A percentile compares a stretch with the other conserved stretches of the same genome.
These are phyloP conservation scores for Seriola quinqueradiata DNA, from an alignment of 2,113 vertebrate species.

Conservation along the genomic window DNA sequence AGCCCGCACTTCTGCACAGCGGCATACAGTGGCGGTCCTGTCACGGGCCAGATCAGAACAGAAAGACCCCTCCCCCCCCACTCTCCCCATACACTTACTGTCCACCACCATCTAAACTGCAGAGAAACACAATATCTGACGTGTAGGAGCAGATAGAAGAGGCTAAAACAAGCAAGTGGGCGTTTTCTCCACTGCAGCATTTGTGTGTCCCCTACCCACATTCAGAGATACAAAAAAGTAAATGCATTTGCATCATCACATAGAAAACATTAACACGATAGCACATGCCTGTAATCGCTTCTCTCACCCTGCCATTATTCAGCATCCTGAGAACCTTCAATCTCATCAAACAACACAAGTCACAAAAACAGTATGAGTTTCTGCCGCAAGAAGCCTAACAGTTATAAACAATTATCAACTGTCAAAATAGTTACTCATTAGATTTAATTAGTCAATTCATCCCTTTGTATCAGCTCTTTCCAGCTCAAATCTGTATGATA, in stretches of 20 bases:
- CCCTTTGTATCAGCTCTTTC: no score
- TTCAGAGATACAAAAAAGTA: background rate
- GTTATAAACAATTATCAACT: background rate
- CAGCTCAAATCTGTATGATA: no score
- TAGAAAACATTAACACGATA: background rate
- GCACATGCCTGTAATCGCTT: background rate
- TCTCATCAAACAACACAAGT: no score
- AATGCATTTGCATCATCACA: background rate
- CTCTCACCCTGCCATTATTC: background rate
- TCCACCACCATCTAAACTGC: constrained; percentile 13
- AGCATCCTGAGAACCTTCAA: background rate
- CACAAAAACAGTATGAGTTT: background rate
- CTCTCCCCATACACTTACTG: background rate
- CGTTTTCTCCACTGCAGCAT: no score
- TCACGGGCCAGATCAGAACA: constrained; percentile 22
- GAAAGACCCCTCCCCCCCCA: background rate
- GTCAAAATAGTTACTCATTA: no score
- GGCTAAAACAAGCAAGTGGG: background rate
- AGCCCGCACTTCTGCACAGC: constrained; percentile 54
- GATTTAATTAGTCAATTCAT: no score
- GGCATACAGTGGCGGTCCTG: constrained; percentile 53
- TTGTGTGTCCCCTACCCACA: background rate
- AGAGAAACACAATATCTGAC: background rate
- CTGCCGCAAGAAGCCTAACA: background rate
- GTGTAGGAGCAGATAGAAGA: constrained; percentile 9